phyloP scores from a whole-genome alignment of 2,797 vertebrate genomes.

The Molossus molossus region DNA sequence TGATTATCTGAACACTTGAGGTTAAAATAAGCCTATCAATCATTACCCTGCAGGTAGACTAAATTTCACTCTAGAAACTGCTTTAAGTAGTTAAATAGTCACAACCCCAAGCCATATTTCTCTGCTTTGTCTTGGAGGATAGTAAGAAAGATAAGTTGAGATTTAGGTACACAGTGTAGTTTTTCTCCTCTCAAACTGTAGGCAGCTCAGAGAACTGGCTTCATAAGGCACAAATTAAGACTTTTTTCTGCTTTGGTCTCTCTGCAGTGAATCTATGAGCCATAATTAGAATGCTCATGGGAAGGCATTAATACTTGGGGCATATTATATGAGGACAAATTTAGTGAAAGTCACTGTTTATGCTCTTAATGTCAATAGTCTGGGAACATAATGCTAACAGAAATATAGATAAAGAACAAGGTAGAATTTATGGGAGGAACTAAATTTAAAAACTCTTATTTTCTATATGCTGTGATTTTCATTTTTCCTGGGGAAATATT shows the following conservation, averaged over 20 bases:
- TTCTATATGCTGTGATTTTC: slow-evolving; percentile 49
- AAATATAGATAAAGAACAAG: slow-evolving; percentile 59
- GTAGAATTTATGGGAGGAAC: slow-evolving; percentile 34
- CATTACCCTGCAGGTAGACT: not conserved
- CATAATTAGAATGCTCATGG: not conserved
- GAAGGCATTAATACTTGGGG: not conserved
- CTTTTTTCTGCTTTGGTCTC: slow-evolving; percentile 1
- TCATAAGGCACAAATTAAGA: not conserved
- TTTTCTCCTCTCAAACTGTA: not conserved
- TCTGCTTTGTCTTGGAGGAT: slow-evolving; percentile 13
- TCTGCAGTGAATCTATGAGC: not conserved
- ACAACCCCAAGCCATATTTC: not conserved
- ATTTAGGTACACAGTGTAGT: slow-evolving; percentile 12
- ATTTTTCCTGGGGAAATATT: slow-evolving; percentile 55
- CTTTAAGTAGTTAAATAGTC: not conserved
- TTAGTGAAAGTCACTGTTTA: slow-evolving; percentile 49
- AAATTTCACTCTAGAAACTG: slow-evolving; percentile 41
- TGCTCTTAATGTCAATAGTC: slow-evolving; percentile 37
- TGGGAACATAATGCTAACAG: slow-evolving; percentile 46
- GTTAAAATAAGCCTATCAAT: not conserved
- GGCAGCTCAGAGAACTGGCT: slow-evolving; percentile 28
- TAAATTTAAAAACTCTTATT: slow-evolving; percentile 54
- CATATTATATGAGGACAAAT: slow-evolving; percentile 1
- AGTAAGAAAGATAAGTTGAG: slow-evolving; percentile 49
- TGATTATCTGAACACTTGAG: not conserved